Base-by-base conservation (phyloP, 1,140 invertebrate genomes). In the Musca vetustissima region DNA sequence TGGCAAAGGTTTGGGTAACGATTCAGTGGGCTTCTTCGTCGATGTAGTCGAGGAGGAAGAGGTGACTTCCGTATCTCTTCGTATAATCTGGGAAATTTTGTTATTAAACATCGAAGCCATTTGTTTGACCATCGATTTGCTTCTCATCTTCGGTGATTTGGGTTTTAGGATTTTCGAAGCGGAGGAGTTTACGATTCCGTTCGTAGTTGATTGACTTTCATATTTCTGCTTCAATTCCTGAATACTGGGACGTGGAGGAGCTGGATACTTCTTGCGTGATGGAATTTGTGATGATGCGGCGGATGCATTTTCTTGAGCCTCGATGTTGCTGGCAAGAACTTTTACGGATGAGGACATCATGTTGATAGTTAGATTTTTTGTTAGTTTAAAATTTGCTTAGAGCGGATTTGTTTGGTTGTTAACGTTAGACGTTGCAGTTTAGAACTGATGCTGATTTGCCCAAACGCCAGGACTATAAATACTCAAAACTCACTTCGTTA, bases 81-180 rank as follows among this genome's bases (percentile, higher is more conserved):
- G 72, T n/a, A 70, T 13, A 4, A 61, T 36, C 47, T 80, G 76
- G n/a, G 69, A 72, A 11, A 80, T 73, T 69, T 77, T 80, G 0
- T 73, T 64, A 50, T 80, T 80, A 25, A 80, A 80, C 6, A 79
- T 66, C 17, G 80, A 76, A 0, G 78, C 78, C 50, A 80, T 80
- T 66, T 79, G 76, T 68, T 74, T 76, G 2, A 80, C 78, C 43
- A 73, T 76, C 55, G 80, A 66, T 21, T 67, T 69, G 9, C 21
- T 67, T 19, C 24, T 13, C 36, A 32, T 14, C 69, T n/a, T 68
- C 0, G 17, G 70, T 4, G 22, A 64, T n/a, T 66, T 70, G 64
- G 52, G 53, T 36, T 21, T 36, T 2, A 1, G 0, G 11, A 43
- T 43, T 11, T 43, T 43, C 6, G 36, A n/a, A n/a, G n/a, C n/a